Evolutionary conservation across 2,113 vertebrate genomes (phyloP).

Genomic region (Vimba vimba): DNA sequence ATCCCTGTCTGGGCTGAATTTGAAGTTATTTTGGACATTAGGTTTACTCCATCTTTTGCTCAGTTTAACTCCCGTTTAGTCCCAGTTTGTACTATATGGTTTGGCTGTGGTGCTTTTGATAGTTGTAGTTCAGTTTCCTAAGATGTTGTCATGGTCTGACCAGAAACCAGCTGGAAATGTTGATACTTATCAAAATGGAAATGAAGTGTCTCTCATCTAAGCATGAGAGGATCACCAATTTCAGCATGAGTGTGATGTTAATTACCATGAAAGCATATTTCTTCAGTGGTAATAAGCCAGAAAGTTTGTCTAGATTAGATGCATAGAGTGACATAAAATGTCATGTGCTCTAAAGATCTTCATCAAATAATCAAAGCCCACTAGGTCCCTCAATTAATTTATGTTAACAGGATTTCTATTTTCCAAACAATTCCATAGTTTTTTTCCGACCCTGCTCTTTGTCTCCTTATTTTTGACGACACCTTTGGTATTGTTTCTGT

Average conservation of each 20-base stretch:
- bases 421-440: neutral
- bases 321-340: neutral
- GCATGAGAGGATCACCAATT: conserved; percentile 4
- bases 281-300: neutral
- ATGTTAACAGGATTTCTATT: neutral
- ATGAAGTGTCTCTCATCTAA: conserved; percentile 27
- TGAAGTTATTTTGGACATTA: neutral
- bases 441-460: neutral
- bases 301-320: conserved; percentile 16
- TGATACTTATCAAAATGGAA: conserved; percentile 30
- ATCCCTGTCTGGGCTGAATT: neutral
- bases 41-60: no score
- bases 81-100: neutral
- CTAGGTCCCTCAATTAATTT: neutral
- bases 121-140: neutral
- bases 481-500: no score
- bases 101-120: neutral
- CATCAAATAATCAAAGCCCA: neutral
- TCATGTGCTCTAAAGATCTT: neutral
- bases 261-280: conserved; percentile 16
- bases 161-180: conserved; percentile 19
- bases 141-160: neutral
- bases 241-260: conserved; percentile 24
- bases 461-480: neutral
- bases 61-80: neutral